These are phyloP conservation scores for Proteles cristata DNA, from an alignment of 2,113 vertebrate species.

Conservation along the genomic window DNA sequence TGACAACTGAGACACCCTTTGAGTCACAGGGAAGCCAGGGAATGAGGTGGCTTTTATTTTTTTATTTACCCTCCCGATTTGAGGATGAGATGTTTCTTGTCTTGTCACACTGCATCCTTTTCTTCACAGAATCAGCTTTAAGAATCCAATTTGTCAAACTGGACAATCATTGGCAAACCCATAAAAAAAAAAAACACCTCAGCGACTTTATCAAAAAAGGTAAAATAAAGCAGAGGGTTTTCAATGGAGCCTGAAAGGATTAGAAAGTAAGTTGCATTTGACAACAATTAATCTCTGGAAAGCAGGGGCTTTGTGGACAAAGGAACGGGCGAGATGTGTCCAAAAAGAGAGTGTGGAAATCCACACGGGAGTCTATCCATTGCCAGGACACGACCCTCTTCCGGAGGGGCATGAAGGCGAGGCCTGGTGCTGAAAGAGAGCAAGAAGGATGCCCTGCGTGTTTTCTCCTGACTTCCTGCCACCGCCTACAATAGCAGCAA, in stretches of 20 bases:
- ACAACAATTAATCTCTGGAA: constrained; percentile 88
- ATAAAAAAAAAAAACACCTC: constrained; percentile 81
- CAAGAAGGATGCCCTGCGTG: neutral
- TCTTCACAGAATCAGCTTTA: constrained; percentile 88
- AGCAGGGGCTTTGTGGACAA: constrained; percentile 79
- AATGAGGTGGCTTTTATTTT: constrained; percentile 85
- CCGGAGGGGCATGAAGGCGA: neutral
- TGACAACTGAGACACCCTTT: constrained; percentile 89
- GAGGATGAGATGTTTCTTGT: constrained; percentile 90
- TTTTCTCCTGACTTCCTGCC: neutral
- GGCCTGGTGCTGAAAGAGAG: neutral
- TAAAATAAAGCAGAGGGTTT: constrained; percentile 87
- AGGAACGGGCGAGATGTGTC: constrained; percentile 76
- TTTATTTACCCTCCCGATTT: constrained; percentile 89
- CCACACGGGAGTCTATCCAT: constrained; percentile 55
- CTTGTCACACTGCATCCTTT: constrained; percentile 89
- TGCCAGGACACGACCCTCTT: neutral
- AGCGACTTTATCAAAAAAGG: constrained; percentile 89
- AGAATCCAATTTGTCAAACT: constrained; percentile 92
- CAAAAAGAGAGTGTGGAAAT: constrained; percentile 72
- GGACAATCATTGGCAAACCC: constrained; percentile 89
- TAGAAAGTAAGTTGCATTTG: constrained; percentile 86
- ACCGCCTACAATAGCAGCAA: too few species aligned
- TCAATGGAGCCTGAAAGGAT: constrained; percentile 86
- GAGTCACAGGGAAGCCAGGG: constrained; percentile 83